Conservation (phyloP, 2,888 invertebrate species). For the Raillietiella orientalis region DNA sequence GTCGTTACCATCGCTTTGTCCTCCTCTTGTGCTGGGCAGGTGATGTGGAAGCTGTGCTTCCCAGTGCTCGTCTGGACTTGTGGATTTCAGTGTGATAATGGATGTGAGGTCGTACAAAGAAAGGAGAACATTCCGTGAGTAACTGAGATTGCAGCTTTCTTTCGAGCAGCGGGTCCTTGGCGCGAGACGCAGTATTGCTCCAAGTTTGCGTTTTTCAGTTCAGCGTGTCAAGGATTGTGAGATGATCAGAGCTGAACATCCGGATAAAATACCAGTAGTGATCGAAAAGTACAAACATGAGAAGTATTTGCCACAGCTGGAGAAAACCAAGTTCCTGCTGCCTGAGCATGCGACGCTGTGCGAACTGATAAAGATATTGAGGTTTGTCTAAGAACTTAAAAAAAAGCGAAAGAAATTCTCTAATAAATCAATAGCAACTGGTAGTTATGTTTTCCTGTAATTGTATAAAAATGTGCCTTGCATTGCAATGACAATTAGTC, state of each 20-base stretch:
- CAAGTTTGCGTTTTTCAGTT: constrained; percentile 11
- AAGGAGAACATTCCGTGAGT: constrained; percentile 9
- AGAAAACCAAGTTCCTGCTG: constrained; percentile 21
- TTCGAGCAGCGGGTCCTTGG: background rate
- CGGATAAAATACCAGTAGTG: constrained; percentile 20
- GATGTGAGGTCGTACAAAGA: constrained; percentile 10
- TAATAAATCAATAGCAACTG: no score
- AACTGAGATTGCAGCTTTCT: background rate
- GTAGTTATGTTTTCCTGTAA: no score
- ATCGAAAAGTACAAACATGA: constrained; percentile 20
- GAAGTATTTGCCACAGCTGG: constrained; percentile 18
- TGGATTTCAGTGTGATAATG: no score
- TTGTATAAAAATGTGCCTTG: no score
- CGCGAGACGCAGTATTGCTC: background rate
- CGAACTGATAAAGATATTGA: constrained; percentile 20
- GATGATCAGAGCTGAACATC: constrained; percentile 17
- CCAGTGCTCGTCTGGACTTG: no score
- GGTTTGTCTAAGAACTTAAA: constrained; percentile 11
- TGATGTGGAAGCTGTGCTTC: no score
- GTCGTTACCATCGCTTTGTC: no score
- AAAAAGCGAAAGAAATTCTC: no score
- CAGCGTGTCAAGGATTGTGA: constrained; percentile 18
- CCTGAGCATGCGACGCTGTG: constrained; percentile 21
- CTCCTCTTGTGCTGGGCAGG: no score
- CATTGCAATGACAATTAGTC: no score